Base-by-base conservation (phyloP, 2,888 invertebrate genomes). In the Cephus sareptanus region DNA sequence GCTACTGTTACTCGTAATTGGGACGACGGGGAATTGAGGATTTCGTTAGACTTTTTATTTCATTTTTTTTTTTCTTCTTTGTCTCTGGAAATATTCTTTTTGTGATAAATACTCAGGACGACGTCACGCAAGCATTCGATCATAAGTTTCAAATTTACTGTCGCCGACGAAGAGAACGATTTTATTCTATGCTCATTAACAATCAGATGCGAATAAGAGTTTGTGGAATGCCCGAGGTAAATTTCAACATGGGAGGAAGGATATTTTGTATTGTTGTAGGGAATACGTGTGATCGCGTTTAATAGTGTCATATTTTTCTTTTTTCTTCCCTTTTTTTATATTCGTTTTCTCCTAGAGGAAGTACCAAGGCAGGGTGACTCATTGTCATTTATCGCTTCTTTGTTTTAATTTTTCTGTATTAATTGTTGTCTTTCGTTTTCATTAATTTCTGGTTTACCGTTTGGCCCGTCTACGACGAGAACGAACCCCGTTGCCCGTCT, bases 391-490 rank as follows among this genome's bases (percentile, higher is more conserved):
- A 70, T 76, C 69, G 56, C 56, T 56, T 78, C 80, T 86, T 85
- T 85, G 73, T 83, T 86, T 85, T 84, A 85, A 82, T 87, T 87
- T 86, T 84, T 81, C 81, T 89, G 87, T 89, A 91, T 91, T 90
- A 90, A 90, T 90, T 86, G 87, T 87, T 90, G 86, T 90, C 88
- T 91, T 91, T 91, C 89, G 85, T 91, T 91, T 91, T 91, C 91
- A 91, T 91, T 91, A 90, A 91, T 91, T 91, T 91, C 91, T 91
- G 91, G 91, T 91, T 89, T 89, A 88, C 90, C 89, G 82, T 91
- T 89, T 86, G 90, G 90, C 87, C 90, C 87, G 88, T 85, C 86
- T 80, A 86, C 88, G 82, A 82, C 81, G 86, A 86, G 85, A 87
- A 84, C 82, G 85, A 83, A 81, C 56, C 56, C 56, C 56, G 23